phyloP scores from a whole-genome alignment of 2,888 invertebrate species.

The Auanema sp. region DNA sequence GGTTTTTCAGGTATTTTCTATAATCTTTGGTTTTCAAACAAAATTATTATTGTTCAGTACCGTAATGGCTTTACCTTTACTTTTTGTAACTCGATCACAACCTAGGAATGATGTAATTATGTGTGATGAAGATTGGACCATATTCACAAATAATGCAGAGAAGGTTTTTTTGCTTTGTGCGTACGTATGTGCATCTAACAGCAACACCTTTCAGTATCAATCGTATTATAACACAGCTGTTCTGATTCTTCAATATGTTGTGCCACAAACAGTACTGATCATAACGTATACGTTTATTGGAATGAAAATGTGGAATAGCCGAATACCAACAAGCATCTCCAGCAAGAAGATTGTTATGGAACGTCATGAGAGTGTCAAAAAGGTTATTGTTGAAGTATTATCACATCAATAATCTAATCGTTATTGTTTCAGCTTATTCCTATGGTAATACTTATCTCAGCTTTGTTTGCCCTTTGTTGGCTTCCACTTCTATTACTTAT shows the following conservation, averaged over 20 bases:
- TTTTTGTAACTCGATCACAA: conserved; percentile 45
- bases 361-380: conserved; percentile 61
- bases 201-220: conserved; percentile 23
- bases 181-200: conserved; percentile 1
- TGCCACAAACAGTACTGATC: conserved; percentile 60
- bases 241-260: conserved; percentile 60
- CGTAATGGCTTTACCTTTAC: conserved; percentile 57
- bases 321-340: conserved; percentile 52
- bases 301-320: conserved; percentile 60
- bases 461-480: conserved; percentile 62
- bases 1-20: conserved; percentile 44
- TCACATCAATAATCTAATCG: neutral
- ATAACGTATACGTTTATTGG: conserved; percentile 63
- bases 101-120: conserved; percentile 21
- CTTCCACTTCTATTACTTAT: conserved; percentile 62
- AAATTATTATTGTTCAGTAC: conserved; percentile 26
- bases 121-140: conserved; percentile 57
- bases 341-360: conserved; percentile 48
- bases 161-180: neutral
- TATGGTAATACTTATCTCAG: conserved; percentile 62
- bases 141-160: conserved; percentile 17
- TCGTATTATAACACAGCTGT: conserved; percentile 51
- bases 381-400: conserved; percentile 33
- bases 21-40: neutral
- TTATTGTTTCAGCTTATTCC: conserved; percentile 55